Conservation (phyloP, 2,113 vertebrate species). For the Oophaga pumilio region DNA sequence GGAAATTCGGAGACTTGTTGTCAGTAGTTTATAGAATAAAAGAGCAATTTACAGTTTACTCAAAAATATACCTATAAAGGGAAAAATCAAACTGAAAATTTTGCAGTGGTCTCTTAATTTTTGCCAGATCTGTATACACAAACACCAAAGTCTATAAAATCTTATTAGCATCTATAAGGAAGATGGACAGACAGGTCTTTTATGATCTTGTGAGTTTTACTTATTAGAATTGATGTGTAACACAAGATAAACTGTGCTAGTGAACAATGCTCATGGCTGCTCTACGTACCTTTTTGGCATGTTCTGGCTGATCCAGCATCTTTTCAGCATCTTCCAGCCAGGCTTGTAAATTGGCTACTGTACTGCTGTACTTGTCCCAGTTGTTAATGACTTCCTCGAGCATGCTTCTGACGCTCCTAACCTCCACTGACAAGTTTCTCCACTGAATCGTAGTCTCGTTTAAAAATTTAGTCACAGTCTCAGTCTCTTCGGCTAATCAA, state of each 20-base stretch:
- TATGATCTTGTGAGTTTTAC: not conserved
- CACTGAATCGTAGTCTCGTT: constrained; percentile 89
- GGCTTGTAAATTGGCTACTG: constrained; percentile 84
- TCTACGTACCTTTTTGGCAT: constrained; percentile 80
- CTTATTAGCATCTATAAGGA: no score
- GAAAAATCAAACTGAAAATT: no score
- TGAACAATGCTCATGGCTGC: not conserved
- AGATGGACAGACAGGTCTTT: not conserved
- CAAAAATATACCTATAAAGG: no score
- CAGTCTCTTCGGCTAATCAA: constrained; percentile 83
- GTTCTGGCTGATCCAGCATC: constrained; percentile 83
- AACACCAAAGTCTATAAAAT: no score
- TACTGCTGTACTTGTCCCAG: constrained; percentile 86
- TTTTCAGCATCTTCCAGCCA: constrained; percentile 93
- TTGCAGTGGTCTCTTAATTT: no score
- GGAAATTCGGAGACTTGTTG: no score
- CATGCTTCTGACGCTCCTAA: constrained; percentile 92
- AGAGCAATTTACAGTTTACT: no score
- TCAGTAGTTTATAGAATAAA: no score
- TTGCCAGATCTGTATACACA: no score
- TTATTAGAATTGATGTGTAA: not conserved
- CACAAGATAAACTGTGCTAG: not conserved
- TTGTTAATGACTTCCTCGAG: constrained; percentile 91
- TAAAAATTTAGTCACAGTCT: constrained; percentile 86
- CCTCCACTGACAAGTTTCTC: constrained; percentile 90